Conservation (phyloP, 1,140 invertebrate species). For the Drosophila kurseongensis region DNA sequence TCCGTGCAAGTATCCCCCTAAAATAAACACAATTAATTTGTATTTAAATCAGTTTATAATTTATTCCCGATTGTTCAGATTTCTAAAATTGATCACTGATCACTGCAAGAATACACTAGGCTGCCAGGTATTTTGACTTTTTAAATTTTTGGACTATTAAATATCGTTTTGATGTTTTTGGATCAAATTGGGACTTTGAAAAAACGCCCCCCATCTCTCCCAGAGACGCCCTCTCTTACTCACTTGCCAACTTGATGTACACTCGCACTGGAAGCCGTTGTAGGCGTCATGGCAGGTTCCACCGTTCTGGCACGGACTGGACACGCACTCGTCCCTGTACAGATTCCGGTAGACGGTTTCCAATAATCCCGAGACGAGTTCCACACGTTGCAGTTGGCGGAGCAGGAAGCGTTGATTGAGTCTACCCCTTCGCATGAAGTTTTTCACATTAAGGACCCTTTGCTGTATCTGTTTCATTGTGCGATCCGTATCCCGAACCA, state of each 20-base stretch:
- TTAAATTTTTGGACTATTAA: no score
- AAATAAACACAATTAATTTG: not conserved
- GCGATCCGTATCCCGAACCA: slow-evolving; percentile 43
- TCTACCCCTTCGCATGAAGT: slow-evolving; percentile 24
- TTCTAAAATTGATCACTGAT: no score
- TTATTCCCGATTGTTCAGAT: no score
- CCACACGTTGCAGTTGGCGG: slow-evolving; percentile 37
- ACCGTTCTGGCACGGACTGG: slow-evolving; percentile 93
- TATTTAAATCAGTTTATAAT: not conserved
- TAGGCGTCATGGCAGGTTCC: slow-evolving; percentile 92
- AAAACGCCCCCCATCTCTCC: slow-evolving; percentile 50
- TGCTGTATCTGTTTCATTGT: slow-evolving; percentile 30
- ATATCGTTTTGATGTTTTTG: no score
- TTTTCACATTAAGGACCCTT: slow-evolving; percentile 27
- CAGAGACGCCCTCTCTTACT: slow-evolving; percentile 58
- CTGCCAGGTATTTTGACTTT: no score
- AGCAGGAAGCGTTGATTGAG: slow-evolving; percentile 32
- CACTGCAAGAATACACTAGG: no score
- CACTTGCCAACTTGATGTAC: slow-evolving; percentile 92
- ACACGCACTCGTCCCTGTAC: slow-evolving; percentile 87
- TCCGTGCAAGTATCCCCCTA: slow-evolving; percentile 90
- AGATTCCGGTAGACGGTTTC: slow-evolving; percentile 18
- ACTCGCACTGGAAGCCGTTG: slow-evolving; percentile 90
- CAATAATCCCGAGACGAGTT: slow-evolving; percentile 20
- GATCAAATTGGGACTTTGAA: not conserved